Base-by-base conservation (phyloP, 2,888 invertebrate genomes). In the Lagria hirta region DNA sequence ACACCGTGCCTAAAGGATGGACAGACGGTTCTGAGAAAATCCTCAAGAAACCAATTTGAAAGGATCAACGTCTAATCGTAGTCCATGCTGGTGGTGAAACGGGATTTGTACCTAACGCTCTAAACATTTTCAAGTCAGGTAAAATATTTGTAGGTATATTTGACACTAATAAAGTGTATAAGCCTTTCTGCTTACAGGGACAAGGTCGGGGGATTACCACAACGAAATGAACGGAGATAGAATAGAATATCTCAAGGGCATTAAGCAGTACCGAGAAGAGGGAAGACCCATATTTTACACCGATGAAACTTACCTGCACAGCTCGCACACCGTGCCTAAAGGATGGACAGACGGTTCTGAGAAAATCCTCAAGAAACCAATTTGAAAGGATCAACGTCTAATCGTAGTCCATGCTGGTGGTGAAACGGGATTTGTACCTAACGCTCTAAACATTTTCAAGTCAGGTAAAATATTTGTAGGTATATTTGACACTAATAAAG, bases 381-480 rank as follows among this genome's bases (percentile, higher is more conserved):
- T 52, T n/a, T 46, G 48, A 3, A 57, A 52, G 48, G 55, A 48
- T 4, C 10, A 43, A 35, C 40, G 55, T 12, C 8, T 56, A 7
- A 45, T 56, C 1, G 50, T 41, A 8, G 2, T 36, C n/a, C 36
- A 36, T 11, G 36, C 27, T n/a, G 36, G 36, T 14, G 36, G 36
- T 16, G 11, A 11, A 21, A 8, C 8, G 10, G 38, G 30, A 29
- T 38, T 38, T 38, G 15, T 38, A 7, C 12, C 20, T 6, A 38
- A 38, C 16, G 30, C 14, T 13, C 15, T 30, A 7, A 8, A 7
- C 16, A 41, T 34, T 24, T 41, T 41, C 20, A 34, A 24, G 14
- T 32, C 54, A 27, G 56, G 49, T 4, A 45, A 14, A 6, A 5
- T 6, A 18, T 18, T 18, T 18, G 4, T 18, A 18, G 4, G 4